Percentiles rank a stretch among this genome's conserved stretches.
Evolutionary conservation across 2,113 vertebrate genomes (phyloP).

Genomic region (Cyprinodon brontotheroides): DNA sequence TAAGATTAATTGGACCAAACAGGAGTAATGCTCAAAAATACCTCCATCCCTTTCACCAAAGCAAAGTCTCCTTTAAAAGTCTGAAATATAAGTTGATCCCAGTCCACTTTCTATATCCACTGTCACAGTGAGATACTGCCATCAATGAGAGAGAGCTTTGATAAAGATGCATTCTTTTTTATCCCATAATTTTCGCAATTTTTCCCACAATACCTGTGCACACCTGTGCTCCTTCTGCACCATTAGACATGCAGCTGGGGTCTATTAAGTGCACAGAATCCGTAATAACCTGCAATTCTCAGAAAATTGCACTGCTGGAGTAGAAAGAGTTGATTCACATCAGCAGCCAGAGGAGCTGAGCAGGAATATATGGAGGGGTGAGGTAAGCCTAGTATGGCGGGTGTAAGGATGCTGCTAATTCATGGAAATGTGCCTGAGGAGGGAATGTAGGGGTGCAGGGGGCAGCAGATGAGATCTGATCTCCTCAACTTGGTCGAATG

Average conservation of each 20-base stretch:
- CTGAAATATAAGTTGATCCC: conserved; percentile 27
- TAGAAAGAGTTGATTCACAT: conserved; percentile 1
- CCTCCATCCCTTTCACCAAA: neutral
- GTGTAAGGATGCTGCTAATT: conserved; percentile 59
- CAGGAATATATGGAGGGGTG: conserved; percentile 29
- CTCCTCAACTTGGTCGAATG: neutral
- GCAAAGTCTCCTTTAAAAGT: conserved; percentile 1
- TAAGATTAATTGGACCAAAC: neutral
- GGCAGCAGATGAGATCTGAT: neutral
- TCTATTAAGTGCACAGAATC: neutral
- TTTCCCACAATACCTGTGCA: conserved; percentile 7
- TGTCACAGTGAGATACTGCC: conserved; percentile 50
- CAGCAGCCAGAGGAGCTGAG: conserved; percentile 10
- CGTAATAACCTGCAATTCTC: neutral
- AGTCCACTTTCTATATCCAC: conserved; percentile 38
- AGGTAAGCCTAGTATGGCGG: conserved; percentile 65
- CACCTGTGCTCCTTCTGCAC: conserved; percentile 19
- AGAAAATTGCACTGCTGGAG: conserved; percentile 1
- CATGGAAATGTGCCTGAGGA: conserved; percentile 43
- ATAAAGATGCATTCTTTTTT: conserved; percentile 36
- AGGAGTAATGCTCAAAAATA: neutral
- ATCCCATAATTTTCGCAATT: conserved; percentile 5
- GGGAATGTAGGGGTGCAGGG: conserved; percentile 7
- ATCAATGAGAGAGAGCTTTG: conserved; percentile 57
- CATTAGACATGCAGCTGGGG: conserved; percentile 8